Evolutionary conservation across 2,113 vertebrate species (phyloP).

Genomic region (Etheostoma cragini): DNA sequence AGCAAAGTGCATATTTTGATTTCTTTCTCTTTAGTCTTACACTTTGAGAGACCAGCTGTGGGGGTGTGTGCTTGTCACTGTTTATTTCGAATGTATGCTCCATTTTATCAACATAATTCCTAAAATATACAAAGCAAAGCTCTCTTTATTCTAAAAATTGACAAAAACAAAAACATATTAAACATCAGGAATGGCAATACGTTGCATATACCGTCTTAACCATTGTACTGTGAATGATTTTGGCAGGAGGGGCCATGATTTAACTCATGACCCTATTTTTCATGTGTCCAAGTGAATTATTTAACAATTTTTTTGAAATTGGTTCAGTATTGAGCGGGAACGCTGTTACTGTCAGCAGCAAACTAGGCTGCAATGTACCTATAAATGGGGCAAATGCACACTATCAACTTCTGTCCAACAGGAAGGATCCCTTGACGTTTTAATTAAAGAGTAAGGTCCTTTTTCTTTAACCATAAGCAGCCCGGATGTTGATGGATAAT

Average conservation of each 20-base stretch:
- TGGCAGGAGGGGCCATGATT: background rate
- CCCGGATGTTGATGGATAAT: too few relatives aligned
- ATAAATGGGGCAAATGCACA: too few relatives aligned
- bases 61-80: background rate
- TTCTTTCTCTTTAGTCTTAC: constrained; percentile 1
- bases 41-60: background rate
- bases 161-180: background rate
- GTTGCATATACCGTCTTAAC: background rate
- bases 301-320: too few relatives aligned
- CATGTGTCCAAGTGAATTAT: too few relatives aligned
- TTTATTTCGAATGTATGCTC: constrained; percentile 27
- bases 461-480: too few relatives aligned
- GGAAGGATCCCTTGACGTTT: too few relatives aligned
- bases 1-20: background rate
- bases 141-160: background rate
- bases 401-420: too few relatives aligned
- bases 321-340: too few relatives aligned
- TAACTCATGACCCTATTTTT: background rate
- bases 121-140: background rate
- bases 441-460: too few relatives aligned
- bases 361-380: too few relatives aligned
- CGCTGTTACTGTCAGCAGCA: too few relatives aligned
- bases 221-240: background rate
- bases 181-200: background rate
- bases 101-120: background rate